phyloP scores from a whole-genome alignment of 2,113 vertebrate species.

The Hippocampus comes region DNA sequence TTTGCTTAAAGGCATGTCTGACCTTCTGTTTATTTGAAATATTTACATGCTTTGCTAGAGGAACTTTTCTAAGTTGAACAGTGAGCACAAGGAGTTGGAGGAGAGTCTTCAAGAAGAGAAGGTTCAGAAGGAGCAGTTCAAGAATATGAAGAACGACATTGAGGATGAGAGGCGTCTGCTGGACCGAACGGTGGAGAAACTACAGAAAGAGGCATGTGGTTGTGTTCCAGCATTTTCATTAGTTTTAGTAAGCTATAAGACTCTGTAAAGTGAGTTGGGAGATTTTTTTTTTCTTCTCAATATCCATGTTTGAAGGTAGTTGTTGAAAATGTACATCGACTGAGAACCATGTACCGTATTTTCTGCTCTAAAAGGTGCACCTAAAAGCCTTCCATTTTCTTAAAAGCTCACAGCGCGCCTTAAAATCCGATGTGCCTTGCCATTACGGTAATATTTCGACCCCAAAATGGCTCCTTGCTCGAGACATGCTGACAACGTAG shows the following conservation, averaged over 20 bases:
- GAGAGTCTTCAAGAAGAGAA: constrained; percentile 81
- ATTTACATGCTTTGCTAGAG: constrained; percentile 66
- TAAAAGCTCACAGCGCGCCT: no score
- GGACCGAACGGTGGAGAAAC: constrained; percentile 85
- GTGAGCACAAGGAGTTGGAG: constrained; percentile 78
- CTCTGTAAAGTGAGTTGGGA: background rate
- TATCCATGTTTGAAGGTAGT: no score
- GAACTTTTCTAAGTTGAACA: constrained; percentile 70
- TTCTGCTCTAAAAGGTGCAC: no score
- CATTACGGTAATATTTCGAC: no score
- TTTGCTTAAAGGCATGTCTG: background rate
- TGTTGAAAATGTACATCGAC: no score
- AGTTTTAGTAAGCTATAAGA: no score
- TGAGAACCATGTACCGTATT: no score
- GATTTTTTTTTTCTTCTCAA: background rate
- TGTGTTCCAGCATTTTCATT: background rate
- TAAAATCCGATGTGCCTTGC: no score
- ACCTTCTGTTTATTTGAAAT: background rate
- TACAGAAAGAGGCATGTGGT: constrained; percentile 84
- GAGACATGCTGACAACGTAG: no score
- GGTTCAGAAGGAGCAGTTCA: constrained; percentile 85
- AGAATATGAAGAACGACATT: constrained; percentile 82
- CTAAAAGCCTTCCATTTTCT: no score
- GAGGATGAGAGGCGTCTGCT: constrained; percentile 83
- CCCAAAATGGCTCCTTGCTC: no score